Evolutionary conservation across 2,797 vertebrate species (phyloP), one percentile per base, ranked within the genome.

Genomic region (Sciaenops ocellatus): DNA sequence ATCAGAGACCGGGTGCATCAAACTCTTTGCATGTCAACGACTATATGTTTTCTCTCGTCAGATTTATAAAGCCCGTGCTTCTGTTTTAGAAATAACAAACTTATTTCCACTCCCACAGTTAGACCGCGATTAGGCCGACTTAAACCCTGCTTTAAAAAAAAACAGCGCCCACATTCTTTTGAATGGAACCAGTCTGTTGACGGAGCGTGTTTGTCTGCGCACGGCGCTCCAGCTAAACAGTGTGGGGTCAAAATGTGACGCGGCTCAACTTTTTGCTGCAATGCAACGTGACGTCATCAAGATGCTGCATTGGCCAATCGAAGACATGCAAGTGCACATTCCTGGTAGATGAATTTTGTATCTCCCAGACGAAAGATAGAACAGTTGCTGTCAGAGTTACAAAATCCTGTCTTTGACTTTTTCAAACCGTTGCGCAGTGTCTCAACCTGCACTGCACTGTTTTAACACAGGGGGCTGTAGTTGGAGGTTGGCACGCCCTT

Each of bases 201-300:
- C 24, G 0, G 6, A 24, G 28, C 5, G 30, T 4, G 2, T 3
- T 3, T 30, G 24, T 12, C 41, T 0, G 5, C 3, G 15, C 26
- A 59, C 6, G 5, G 12, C 10, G 7, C 13, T 11, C 20, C 2
- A 0, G 13, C 20, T 18, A 50, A 56, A 57, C 11, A 28, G 28
- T 2, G 0, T n/a, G 7, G 15, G 28, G 26, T 34, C 20, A 51
- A n/a, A n/a, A 2, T 38, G 34, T 38, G 34, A 38, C 34, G 6
- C 34, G 8, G 34, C 34, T 47, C 26, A 22, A 44, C 20, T 38
- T 50, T 66, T 42, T 59, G 55, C 47, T 60, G 64, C 63, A 75
- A 42, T 41, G 30, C 55, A 59, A 18, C 34, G 11, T 46, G 15
- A 68, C 7, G 10, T 60, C 64, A 68, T 46, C 24, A 52, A 46